Evolutionary conservation across 2,797 vertebrate species (phyloP).

Genomic region (Toxotes lorentzi): DNA sequence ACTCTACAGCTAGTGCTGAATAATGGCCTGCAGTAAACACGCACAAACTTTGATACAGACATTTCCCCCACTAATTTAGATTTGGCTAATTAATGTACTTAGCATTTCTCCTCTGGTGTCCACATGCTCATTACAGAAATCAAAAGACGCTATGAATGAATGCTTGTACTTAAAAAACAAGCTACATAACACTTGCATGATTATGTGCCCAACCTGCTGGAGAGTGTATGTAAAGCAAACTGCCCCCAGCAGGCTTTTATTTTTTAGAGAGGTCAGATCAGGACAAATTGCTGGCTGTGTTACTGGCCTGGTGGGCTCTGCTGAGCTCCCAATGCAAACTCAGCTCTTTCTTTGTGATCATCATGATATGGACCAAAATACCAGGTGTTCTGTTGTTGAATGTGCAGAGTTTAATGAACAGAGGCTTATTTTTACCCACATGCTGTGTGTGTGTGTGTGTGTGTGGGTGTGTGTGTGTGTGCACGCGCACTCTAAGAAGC

Average conservation of each 20-base stretch:
- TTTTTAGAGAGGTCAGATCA: conserved; percentile 51
- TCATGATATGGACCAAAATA: conserved; percentile 66
- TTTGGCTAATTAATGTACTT: conserved; percentile 10
- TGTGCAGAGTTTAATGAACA: conserved; percentile 66
- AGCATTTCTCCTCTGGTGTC: not conserved
- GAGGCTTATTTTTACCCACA: conserved; percentile 66
- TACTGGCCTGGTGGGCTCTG: conserved; percentile 38
- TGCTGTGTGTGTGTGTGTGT: conserved; percentile 17
- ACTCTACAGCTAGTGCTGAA: not conserved
- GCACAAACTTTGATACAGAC: conserved; percentile 11
- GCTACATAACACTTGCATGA: not conserved
- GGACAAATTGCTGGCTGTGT: conserved; percentile 43
- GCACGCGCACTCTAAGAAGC: conserved; percentile 72
- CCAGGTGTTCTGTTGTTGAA: conserved; percentile 67
- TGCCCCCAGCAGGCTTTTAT: conserved; percentile 19
- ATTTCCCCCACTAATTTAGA: conserved; percentile 5
- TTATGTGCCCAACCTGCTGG: conserved; percentile 13
- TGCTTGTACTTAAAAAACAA: not conserved
- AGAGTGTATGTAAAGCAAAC: conserved; percentile 33
- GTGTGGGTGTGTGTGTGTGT: conserved; percentile 19
- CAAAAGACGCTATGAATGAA: not conserved
- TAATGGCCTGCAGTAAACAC: conserved; percentile 22
- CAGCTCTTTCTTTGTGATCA: conserved; percentile 67
- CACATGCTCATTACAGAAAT: not conserved
- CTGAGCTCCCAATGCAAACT: conserved; percentile 53